Base-by-base conservation (phyloP, 2,797 vertebrate species). In the Myioborus miniatus region DNA sequence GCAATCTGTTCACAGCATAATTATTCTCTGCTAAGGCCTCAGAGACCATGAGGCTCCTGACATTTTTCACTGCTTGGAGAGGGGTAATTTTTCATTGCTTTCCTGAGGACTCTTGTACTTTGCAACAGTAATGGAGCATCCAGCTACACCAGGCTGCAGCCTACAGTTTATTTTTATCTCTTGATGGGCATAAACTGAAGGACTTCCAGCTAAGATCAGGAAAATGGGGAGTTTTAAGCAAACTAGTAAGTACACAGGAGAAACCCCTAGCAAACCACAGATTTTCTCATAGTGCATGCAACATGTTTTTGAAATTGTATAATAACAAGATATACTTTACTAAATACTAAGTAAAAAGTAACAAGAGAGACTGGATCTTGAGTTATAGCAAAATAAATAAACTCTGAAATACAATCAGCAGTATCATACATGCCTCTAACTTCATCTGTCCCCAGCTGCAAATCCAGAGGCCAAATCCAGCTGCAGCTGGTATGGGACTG, bases 61-160 rank as follows among this genome's bases (percentile, higher is more conserved):
- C 50, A 87, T 88, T 95, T 94, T 90, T 90, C 89, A 92, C 47
- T 87, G 74, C 69, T 71, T 75, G 91, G 43, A 96, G 77, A 95
- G 80, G 67, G 44, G 68, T 75, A 72, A 88, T 96, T 96, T 97
- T 95, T 97, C 92, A 96, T 59, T 67, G 50, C 72, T 85, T 90
- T 94, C 81, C 87, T 49, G 70, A 91, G 74, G 65, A 83, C 75
- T 87, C 94, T 63, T 67, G 65, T 55, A 30, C 29, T 91, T 87
- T 0, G 0, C 60, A 85, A 37, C 46, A 59, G 76, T 68, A 95
- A 93, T 65, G 89, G 80, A 93, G 74, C 85, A 93, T 83, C 87
- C 78, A 71, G 69, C 90, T 69, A 74, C 68, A 64, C 8, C 0
- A 6, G 76, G 83, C 55, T 74, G 71, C 56, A 91, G 69, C 37